Base-by-base conservation (phyloP, 1,140 invertebrate genomes). In the Eupristina koningsbergeri region DNA sequence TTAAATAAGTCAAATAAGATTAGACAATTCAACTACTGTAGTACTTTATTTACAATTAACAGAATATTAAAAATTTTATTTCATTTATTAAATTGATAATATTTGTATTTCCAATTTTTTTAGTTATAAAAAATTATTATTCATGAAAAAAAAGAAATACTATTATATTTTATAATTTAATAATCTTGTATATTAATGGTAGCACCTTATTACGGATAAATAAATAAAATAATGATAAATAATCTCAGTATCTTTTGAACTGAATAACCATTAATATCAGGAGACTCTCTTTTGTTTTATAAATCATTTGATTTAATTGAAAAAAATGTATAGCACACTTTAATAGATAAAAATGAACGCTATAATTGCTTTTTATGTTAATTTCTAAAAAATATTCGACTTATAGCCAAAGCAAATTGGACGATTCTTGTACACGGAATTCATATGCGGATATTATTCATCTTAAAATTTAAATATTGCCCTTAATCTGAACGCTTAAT, bases 301-400 rank as follows among this genome's bases (percentile, higher is more conserved):
- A 80, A 80, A 80, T 80, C 47, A 80, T 47, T 8, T 36, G 19
- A 53, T 67, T 31, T 71, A 6, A 39, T 34, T 31, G 39, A 41
- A 53, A 39, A 80, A 64, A 73, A 58, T 34, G 47, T n/a, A 81
- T 31, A 81, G 58, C 64, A n/a, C 17, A n/a, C 29, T 74, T 75
- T 74, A 75, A 81, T 81, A n/a, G 71, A 39, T 74, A 74, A 74
- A 41, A 75, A 45, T 73, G 53, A 13, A 34, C 29, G n/a, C 50
- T 50, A 47, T 76, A 76, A 82, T 82, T 82, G 58, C 80, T 36
- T 82, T 76, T 82, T 76, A 76, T 82, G 80, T 29, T 76, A 76
- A 82, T 82, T 76, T 50, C 13, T 58, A 82, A 76, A 61, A 63
- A 64, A 31, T n/a, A 39, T 31, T 58, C 76, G 61, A 82, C 64